Evolutionary conservation across 2,888 invertebrate species (phyloP).

Genomic region (Amphipoea oculea): DNA sequence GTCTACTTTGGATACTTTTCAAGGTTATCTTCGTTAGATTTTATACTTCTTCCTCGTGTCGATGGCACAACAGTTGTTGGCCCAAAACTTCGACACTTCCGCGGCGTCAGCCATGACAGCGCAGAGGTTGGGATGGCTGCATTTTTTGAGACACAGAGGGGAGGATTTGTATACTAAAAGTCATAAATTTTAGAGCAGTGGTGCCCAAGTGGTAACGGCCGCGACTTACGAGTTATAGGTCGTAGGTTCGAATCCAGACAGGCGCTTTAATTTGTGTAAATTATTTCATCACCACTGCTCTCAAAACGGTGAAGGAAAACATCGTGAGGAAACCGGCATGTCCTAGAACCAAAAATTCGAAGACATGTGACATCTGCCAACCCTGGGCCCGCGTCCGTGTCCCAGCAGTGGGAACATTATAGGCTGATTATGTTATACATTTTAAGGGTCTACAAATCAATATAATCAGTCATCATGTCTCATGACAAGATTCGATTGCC

Average conservation of each 20-base stretch:
- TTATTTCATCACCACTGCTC: no score
- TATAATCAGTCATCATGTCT: not conserved
- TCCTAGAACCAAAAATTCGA: no score
- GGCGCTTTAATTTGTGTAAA: no score
- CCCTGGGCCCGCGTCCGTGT: no score
- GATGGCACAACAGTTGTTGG: not conserved
- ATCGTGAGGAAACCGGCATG: no score
- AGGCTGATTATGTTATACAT: not conserved
- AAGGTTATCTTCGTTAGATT: not conserved
- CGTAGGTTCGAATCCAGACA: no score
- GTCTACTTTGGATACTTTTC: not conserved
- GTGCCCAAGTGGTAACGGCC: no score
- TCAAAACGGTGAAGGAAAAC: no score
- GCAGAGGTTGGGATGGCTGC: not conserved
- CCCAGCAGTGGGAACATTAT: no score
- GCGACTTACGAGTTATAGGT: no score
- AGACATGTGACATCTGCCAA: no score
- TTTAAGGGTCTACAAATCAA: not conserved
- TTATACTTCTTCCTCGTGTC: not conserved
- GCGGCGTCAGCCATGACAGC: no score
- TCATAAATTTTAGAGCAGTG: not conserved
- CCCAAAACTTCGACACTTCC: not conserved
- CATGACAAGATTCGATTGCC: not conserved
- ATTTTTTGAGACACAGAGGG: not conserved
- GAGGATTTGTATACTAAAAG: not conserved